Conservation (phyloP, 2,888 invertebrate genomes). For the Campaea margaritaria region DNA sequence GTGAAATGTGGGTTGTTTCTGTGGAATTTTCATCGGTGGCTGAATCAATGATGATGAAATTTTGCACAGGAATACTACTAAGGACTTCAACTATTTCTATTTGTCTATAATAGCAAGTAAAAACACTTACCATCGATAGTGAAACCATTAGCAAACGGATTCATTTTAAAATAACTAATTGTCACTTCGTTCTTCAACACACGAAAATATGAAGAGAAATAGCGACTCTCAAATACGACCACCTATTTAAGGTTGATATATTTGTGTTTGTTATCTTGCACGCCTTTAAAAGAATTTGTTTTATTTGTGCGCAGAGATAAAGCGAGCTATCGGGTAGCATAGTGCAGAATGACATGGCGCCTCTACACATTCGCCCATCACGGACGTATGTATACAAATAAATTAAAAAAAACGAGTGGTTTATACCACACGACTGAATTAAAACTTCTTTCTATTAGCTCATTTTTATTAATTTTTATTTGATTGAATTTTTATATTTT, state of each 20-base stretch:
- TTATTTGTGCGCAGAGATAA: slow-evolving; percentile 41
- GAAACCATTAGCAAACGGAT: slow-evolving; percentile 66
- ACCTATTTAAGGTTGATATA: slow-evolving; percentile 13
- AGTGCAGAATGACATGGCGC: slow-evolving; percentile 17
- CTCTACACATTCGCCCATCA: no score
- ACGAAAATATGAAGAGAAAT: neutral
- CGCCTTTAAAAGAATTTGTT: slow-evolving; percentile 33
- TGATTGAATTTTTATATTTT: no score
- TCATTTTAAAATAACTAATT: slow-evolving; percentile 48
- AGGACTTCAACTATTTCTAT: no score
- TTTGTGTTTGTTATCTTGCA: slow-evolving; percentile 33
- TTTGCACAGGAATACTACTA: neutral
- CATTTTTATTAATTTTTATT: no score
- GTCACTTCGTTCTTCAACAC: neutral
- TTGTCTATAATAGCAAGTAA: slow-evolving; percentile 1
- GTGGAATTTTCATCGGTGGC: no score
- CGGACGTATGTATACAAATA: no score
- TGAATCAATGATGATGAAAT: no score
- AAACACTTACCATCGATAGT: slow-evolving; percentile 59
- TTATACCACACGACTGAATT: no score
- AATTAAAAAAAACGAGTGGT: no score
- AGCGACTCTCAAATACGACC: slow-evolving; percentile 16
- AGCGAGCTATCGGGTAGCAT: slow-evolving; percentile 33
- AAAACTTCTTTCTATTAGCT: no score
- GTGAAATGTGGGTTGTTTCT: no score